Conservation (phyloP, 2,797 vertebrate species). For the Okamejei kenojei region DNA sequence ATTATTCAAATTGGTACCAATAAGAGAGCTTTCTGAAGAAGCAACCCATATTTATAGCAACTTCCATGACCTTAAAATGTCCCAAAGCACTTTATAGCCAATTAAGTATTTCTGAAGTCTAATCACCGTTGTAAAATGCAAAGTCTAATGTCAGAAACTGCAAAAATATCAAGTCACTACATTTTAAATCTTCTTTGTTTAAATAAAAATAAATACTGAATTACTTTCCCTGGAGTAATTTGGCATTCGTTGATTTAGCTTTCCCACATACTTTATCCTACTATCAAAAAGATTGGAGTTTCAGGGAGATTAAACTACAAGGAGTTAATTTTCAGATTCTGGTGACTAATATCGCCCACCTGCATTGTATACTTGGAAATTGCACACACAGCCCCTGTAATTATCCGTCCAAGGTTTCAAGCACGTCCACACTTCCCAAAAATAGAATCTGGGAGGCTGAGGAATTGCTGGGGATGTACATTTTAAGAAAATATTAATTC, state of each 20-base stretch:
- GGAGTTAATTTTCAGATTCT: neutral
- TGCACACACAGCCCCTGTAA: neutral
- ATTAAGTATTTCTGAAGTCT: neutral
- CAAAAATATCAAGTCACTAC: neutral
- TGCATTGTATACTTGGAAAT: neutral
- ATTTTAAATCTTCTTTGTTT: neutral
- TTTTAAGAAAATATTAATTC: neutral
- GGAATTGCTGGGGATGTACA: neutral
- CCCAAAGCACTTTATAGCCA: slow-evolving; percentile 3
- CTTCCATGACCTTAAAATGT: neutral
- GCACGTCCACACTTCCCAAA: neutral
- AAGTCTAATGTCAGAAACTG: neutral
- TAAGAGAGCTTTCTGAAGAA: neutral
- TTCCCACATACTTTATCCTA: neutral
- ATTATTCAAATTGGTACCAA: neutral
- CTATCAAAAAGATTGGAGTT: neutral
- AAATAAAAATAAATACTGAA: neutral
- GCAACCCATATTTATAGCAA: neutral
- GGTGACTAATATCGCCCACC: neutral
- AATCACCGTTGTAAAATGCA: neutral
- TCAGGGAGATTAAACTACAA: neutral
- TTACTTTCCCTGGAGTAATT: neutral
- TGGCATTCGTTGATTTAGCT: neutral
- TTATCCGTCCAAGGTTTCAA: neutral
- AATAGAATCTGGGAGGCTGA: neutral